phyloP scores from a whole-genome alignment of 1,140 invertebrate species.

The Hormaphis cornu region DNA sequence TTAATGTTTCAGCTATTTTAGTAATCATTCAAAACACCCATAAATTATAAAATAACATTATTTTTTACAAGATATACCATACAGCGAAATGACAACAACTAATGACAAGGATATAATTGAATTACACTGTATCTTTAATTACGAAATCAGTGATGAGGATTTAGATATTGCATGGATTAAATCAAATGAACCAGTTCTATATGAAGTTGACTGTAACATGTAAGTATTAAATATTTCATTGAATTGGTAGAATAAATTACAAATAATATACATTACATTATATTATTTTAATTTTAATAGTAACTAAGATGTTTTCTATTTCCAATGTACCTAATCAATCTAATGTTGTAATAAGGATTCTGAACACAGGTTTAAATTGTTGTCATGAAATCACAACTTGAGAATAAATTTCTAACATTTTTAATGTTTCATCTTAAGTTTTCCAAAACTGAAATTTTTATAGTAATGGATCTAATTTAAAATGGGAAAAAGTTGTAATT shows the following conservation, averaged over 20 bases:
- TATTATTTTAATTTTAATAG: background rate
- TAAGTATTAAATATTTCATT: background rate
- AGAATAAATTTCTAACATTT: no score
- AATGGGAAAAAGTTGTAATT: no score
- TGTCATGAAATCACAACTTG: no score
- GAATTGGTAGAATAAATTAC: background rate
- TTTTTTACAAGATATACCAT: background rate
- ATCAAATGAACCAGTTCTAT: background rate
- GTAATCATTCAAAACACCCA: no score
- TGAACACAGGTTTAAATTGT: no score
- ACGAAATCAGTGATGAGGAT: background rate
- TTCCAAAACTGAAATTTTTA: no score
- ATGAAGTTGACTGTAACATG: background rate
- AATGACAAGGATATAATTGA: background rate
- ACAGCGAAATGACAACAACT: background rate
- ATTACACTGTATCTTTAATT: slow-evolving; percentile 14
- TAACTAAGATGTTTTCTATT: background rate
- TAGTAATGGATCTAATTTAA: no score
- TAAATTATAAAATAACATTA: background rate
- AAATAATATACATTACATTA: background rate
- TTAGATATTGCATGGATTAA: background rate
- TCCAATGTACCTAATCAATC: background rate
- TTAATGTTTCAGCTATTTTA: no score
- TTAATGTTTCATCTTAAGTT: no score
- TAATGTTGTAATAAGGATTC: background rate